Evolutionary conservation across 2,113 vertebrate genomes (phyloP).

Genomic region (Strigops habroptila): DNA sequence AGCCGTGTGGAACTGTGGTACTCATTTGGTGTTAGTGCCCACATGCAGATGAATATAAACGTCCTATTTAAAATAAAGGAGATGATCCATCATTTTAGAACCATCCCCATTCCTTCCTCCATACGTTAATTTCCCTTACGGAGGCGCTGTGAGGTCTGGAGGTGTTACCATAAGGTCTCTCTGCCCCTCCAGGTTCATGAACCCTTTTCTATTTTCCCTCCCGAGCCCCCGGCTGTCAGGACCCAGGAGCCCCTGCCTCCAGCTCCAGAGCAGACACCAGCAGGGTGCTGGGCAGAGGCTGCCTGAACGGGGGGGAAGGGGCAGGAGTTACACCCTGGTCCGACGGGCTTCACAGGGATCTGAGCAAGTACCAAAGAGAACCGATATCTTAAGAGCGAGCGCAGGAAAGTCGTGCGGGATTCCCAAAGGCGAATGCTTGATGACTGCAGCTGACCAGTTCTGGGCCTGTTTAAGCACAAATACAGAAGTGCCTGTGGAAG

Average conservation of each 20-base stretch:
- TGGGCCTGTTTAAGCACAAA: neutral
- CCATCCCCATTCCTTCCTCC: neutral
- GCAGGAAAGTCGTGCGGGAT: neutral
- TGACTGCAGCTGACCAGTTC: neutral
- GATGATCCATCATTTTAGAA: fast-evolving
- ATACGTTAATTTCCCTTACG: fast-evolving
- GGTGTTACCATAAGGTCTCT: neutral
- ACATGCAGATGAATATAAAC: fast-evolving
- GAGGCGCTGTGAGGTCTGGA: neutral
- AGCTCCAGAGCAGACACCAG: neutral
- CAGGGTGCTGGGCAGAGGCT: neutral
- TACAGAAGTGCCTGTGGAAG: fast-evolving
- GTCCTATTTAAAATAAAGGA: neutral
- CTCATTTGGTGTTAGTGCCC: neutral
- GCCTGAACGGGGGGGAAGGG: neutral
- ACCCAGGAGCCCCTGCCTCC: neutral
- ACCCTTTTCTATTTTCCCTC: neutral
- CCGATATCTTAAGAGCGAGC: fast-evolving
- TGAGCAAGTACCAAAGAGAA: neutral
- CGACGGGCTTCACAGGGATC: neutral
- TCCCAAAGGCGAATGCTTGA: neutral
- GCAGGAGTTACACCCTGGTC: fast-evolving
- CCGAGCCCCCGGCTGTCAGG: fast-evolving
- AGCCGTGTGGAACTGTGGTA: neutral
- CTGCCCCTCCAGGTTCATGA: neutral